Evolutionary conservation across 2,113 vertebrate genomes (phyloP).

Genomic region (Rhinopomastus cyanomelas): DNA sequence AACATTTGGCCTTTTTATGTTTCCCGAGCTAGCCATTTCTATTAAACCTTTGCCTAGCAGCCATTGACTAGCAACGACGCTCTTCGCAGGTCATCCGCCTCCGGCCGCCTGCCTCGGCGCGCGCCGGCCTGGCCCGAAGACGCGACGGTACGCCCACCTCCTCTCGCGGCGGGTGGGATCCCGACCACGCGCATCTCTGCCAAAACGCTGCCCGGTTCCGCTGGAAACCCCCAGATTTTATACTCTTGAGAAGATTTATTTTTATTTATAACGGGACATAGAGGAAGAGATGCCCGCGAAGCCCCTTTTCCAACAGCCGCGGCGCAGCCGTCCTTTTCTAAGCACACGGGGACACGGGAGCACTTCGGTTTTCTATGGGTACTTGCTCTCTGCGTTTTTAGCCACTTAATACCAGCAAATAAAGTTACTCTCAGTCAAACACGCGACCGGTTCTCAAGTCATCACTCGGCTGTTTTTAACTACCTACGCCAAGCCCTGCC

Average conservation of each 20-base stretch:
- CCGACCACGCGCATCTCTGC: conserved; percentile 78
- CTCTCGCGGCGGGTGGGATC: conserved; percentile 70
- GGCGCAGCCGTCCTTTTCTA: conserved; percentile 84
- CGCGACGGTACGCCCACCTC: conserved; percentile 73
- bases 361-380: conserved; percentile 82
- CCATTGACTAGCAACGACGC: conserved; percentile 67
- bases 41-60: conserved; percentile 81
- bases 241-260: conserved; percentile 87
- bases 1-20: conserved; percentile 88
- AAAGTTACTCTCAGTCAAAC: conserved; percentile 85
- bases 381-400: conserved; percentile 87
- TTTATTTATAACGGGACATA: conserved; percentile 85
- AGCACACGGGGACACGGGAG: conserved; percentile 79
- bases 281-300: conserved; percentile 80
- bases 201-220: too few relatives aligned
- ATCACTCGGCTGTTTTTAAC: conserved; percentile 83
- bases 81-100: conserved; percentile 73
- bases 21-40: conserved; percentile 86
- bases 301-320: conserved; percentile 85
- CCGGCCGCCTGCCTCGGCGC: too few relatives aligned
- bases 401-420: conserved; percentile 87
- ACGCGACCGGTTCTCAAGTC: conserved; percentile 81
- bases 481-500: conserved; percentile 78
- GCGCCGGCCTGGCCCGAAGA: too few relatives aligned
- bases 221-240: conserved; percentile 85